A percentile compares a stretch with the other conserved stretches of the same genome.
These are phyloP conservation scores for Cerastis rubricosa DNA, from an alignment of 2,888 invertebrate species.

Conservation along the genomic window DNA sequence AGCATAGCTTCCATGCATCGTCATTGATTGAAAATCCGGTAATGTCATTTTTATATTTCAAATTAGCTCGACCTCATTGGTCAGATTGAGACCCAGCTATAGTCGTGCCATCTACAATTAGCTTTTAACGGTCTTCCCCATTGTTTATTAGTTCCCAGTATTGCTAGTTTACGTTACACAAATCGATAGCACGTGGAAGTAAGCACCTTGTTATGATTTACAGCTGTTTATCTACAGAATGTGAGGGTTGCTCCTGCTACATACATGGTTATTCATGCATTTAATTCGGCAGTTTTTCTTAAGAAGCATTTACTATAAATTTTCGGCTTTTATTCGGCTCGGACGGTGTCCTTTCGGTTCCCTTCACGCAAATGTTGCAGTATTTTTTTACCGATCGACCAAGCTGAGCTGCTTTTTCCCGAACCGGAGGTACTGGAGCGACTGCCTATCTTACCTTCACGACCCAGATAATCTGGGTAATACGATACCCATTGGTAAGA, in stretches of 20 bases:
- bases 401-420: not conserved
- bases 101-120: no score
- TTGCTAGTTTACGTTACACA: conserved; percentile 9
- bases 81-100: no score
- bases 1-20: no score
- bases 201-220: conserved; percentile 31
- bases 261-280: not conserved
- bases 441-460: not conserved
- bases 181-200: conserved; percentile 24
- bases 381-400: no score
- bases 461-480: not conserved
- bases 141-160: conserved; percentile 28
- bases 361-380: not conserved
- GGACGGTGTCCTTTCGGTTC: not conserved
- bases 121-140: no score
- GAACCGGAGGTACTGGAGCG: not conserved
- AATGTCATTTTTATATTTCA: no score
- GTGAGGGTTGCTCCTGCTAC: not conserved
- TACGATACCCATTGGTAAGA: not conserved
- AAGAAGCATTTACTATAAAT: not conserved
- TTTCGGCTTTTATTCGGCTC: not conserved
- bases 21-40: no score
- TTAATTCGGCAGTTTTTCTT: not conserved
- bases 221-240: conserved; percentile 39
- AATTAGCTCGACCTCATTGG: no score